Percentiles rank a stretch among this genome's conserved stretches.
phyloP scores from a whole-genome alignment of 1,140 invertebrate genomes.

The Cryptotermes secundus region DNA sequence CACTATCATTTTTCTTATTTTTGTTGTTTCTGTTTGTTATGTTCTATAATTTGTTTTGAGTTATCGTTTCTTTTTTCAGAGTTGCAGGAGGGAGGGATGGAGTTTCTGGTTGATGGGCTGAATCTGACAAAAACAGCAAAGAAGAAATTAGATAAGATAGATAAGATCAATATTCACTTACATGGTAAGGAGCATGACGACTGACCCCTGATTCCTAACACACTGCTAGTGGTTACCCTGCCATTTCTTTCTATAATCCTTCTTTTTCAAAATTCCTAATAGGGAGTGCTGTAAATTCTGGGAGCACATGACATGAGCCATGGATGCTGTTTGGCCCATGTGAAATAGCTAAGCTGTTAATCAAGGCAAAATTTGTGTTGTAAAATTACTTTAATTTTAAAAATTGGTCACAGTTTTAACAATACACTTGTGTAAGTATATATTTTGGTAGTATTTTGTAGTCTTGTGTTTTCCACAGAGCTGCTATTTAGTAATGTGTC shows the following conservation, averaged over 20 bases:
- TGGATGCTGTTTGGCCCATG: too few relatives aligned
- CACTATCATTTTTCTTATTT: slow-evolving; percentile 1
- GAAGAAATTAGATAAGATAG: slow-evolving; percentile 66
- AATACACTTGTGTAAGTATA: too few relatives aligned
- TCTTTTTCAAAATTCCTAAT: neutral
- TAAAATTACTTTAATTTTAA: too few relatives aligned
- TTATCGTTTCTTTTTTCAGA: slow-evolving; percentile 39
- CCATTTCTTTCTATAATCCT: neutral
- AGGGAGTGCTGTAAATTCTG: neutral
- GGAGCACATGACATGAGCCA: too few relatives aligned
- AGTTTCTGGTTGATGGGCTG: slow-evolving; percentile 44
- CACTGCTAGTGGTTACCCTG: neutral
- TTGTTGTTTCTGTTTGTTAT: slow-evolving; percentile 22
- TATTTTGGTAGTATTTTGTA: too few relatives aligned
- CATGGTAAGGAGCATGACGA: slow-evolving; percentile 65
- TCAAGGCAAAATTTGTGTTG: too few relatives aligned
- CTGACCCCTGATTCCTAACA: neutral
- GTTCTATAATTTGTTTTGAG: slow-evolving; percentile 23
- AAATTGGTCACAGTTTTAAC: too few relatives aligned
- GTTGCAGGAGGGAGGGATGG: slow-evolving; percentile 44
- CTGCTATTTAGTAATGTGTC: too few relatives aligned
- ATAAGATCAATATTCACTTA: slow-evolving; percentile 82
- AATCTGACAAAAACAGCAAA: slow-evolving; percentile 45
- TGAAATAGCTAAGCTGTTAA: too few relatives aligned
- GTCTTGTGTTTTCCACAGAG: too few relatives aligned